Conservation (phyloP, 2,797 vertebrate genomes). For the Eidolon dupreanum region DNA sequence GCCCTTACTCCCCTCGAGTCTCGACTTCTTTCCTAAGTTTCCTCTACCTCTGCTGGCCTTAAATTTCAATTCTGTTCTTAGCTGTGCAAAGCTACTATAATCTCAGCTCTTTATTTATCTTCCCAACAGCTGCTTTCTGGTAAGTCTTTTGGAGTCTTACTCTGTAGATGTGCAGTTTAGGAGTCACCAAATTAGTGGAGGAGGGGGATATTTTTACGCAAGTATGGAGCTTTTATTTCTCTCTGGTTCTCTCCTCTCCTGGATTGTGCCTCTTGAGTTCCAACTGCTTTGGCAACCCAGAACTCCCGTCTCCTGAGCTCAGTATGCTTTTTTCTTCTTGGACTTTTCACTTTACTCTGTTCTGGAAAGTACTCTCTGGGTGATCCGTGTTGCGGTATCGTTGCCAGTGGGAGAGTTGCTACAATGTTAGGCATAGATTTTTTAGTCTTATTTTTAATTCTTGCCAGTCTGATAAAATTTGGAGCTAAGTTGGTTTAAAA, state of each 20-base stretch:
- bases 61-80: neutral
- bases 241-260: neutral
- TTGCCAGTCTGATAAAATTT: conserved; percentile 2
- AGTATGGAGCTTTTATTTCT: neutral
- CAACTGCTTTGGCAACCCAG: neutral
- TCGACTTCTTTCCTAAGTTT: neutral
- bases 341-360: neutral
- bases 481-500: conserved; percentile 7
- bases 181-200: neutral
- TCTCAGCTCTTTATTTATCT: neutral
- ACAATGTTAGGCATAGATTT: neutral
- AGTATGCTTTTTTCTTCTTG: neutral
- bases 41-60: neutral
- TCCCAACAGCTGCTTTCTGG: neutral
- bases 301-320: neutral
- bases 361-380: neutral
- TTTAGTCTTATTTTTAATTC: conserved; percentile 19
- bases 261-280: neutral
- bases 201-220: neutral
- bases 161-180: neutral
- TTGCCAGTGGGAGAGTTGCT: neutral
- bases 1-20: neutral
- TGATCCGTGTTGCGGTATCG: neutral
- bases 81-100: neutral
- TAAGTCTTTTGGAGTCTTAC: neutral